Conservation (phyloP, 2,888 invertebrate genomes). For the Eupithecia pulchellata region DNA sequence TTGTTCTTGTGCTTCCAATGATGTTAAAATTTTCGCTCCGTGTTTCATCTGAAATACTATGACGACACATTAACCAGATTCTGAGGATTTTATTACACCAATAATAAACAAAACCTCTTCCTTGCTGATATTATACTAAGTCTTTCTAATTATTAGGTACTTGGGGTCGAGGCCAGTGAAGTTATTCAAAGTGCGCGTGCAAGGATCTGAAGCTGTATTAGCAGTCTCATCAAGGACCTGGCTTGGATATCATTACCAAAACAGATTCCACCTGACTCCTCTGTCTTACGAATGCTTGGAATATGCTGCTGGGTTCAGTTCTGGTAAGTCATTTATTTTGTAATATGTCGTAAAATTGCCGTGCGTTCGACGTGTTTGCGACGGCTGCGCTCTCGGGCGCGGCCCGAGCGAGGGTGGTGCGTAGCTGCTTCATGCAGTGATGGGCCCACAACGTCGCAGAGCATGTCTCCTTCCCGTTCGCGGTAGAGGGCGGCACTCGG, state of each 20-base stretch:
- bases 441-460: constrained; percentile 87
- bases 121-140: neutral
- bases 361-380: constrained; percentile 68
- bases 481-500: constrained; percentile 84
- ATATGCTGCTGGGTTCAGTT: constrained; percentile 98
- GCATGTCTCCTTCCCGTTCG: constrained; percentile 79
- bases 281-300: constrained; percentile 98
- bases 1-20: constrained; percentile 55
- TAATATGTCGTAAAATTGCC: constrained; percentile 19
- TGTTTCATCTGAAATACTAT: constrained; percentile 87
- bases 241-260: constrained; percentile 99
- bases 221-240: constrained; percentile 99
- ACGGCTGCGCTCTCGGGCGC: constrained; percentile 63
- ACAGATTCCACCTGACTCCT: constrained; percentile 97
- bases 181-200: constrained; percentile 97
- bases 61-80: constrained; percentile 80
- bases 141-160: constrained; percentile 83
- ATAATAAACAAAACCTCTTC: neutral
- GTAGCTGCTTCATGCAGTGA: constrained; percentile 85
- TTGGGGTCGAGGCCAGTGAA: constrained; percentile 98
- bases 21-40: constrained; percentile 79
- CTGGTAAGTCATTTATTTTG: constrained; percentile 69
- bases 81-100: constrained; percentile 59
- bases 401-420: constrained; percentile 65
- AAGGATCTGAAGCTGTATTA: constrained; percentile 97